Evolutionary conservation across 2,797 vertebrate genomes (phyloP), one percentile per base, ranked within the genome.

Genomic region (Diglossa cyanea): DNA sequence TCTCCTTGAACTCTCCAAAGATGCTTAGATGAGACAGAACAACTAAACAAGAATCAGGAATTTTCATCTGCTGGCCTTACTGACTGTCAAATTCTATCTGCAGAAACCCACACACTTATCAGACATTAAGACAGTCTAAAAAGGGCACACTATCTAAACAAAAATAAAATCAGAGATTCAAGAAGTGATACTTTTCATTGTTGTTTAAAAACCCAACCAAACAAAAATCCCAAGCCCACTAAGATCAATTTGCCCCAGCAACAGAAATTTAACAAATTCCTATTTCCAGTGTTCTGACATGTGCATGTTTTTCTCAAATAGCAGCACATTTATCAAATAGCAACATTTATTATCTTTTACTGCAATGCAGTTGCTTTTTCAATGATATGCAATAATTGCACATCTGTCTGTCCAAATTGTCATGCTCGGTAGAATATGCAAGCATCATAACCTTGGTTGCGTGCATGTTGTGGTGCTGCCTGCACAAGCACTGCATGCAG

Each of bases 61-160:
- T 85, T 86, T 87, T 89, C 37, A n/a, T 42, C 20, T 63, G 9
- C n/a, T 89, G 47, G 31, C 23, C 44, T 77, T 77, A 61, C 11
- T 84, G 21, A 50, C 35, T 33, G 40, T 63, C 31, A 70, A 70
- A 73, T 67, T 85, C 45, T 63, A 25, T 37, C 48, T 79, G 65
- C 33, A 79, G 11, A 88, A 74, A 50, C 1, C 9, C 23, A 24
- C 10, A 39, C 3, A 3, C 9, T 74, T 42, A 40, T 17, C 37
- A 87, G n/a, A 67, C 5, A 45, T 80, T 39, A 74, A 53, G 35
- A 37, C 9, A 53, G 7, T 63, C 21, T 79, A 53, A 87, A 82
- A 78, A 16, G 26, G 23, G 4, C 20, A 50, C 0, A 0, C 5
- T 48, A 12, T 17, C 42, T 15, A 50, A 28, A 58, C n/a, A 81